Evolutionary conservation across 2,113 vertebrate genomes (phyloP).

Genomic region (Bostrychus sinensis): DNA sequence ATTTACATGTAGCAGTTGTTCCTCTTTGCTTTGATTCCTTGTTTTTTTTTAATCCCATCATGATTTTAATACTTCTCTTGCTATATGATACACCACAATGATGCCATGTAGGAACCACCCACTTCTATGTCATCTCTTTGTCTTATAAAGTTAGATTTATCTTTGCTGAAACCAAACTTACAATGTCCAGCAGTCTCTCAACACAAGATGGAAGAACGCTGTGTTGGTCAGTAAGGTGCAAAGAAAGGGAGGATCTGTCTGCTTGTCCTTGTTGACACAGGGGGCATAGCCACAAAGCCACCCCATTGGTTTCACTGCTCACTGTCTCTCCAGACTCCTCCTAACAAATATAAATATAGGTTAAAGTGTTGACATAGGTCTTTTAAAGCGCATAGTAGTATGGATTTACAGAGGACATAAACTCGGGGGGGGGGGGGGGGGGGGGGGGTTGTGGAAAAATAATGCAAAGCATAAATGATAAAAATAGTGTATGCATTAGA

Average conservation of each 20-base stretch:
- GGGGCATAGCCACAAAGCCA: conserved; percentile 78
- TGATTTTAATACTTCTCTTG: conserved; percentile 9
- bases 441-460: background rate
- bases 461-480: background rate
- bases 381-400: background rate
- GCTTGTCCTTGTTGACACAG: conserved; percentile 79
- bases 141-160: background rate
- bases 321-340: conserved; percentile 81
- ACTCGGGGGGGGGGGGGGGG: too few relatives aligned
- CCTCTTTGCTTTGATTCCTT: conserved; percentile 17
- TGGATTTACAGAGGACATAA: background rate
- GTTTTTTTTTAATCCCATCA: conserved; percentile 4
- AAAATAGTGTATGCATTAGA: background rate
- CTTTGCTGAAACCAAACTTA: conserved; percentile 54
- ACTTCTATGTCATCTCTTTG: background rate
- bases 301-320: conserved; percentile 72
- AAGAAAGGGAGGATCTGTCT: conserved; percentile 72
- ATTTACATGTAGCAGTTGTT: conserved; percentile 5
- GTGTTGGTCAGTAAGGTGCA: conserved; percentile 80
- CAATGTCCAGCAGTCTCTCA: conserved; percentile 79
- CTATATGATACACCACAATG: background rate
- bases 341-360: conserved; percentile 47
- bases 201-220: conserved; percentile 81
- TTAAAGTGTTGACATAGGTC: background rate
- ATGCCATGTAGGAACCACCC: background rate